phyloP scores from a whole-genome alignment of 2,888 invertebrate species.

The Lasioglossum oenotherae region DNA sequence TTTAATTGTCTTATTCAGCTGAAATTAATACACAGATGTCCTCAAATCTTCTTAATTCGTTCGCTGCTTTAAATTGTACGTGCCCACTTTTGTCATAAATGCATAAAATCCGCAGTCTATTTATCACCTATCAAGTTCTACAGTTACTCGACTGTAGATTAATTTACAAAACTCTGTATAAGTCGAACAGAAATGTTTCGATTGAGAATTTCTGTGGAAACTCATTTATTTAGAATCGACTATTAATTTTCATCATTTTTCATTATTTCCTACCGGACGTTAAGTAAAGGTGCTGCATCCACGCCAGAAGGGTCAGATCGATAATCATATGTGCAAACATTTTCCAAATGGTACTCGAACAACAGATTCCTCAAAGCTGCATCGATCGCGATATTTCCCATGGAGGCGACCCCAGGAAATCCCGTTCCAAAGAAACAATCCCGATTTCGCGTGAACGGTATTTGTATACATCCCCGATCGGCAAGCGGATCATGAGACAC shows the following conservation, averaged over 20 bases:
- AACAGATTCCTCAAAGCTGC: neutral
- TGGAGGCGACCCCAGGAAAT: neutral
- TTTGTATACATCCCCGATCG: slow-evolving; percentile 36
- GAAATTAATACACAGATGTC: too few species aligned
- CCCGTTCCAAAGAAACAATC: neutral
- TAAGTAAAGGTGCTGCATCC: neutral
- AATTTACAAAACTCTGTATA: too few species aligned
- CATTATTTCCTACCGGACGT: neutral
- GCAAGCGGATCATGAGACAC: slow-evolving; percentile 55
- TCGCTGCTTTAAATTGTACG: too few species aligned
- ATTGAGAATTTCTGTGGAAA: too few species aligned
- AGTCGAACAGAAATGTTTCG: too few species aligned
- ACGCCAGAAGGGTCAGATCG: neutral
- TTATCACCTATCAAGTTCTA: neutral
- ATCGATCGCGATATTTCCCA: slow-evolving; percentile 4
- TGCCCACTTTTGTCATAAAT: too few species aligned
- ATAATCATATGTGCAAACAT: neutral
- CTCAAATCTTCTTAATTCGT: too few species aligned
- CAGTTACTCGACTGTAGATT: neutral
- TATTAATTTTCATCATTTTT: too few species aligned
- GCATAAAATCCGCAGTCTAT: too few species aligned
- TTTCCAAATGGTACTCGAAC: neutral
- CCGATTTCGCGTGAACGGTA: neutral
- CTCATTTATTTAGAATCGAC: too few species aligned
- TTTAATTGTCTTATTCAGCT: too few species aligned